A percentile compares a stretch with the other conserved stretches of the same genome.
phyloP scores from a whole-genome alignment of 2,888 invertebrate species.

The Cryptophagus acutangulus region DNA sequence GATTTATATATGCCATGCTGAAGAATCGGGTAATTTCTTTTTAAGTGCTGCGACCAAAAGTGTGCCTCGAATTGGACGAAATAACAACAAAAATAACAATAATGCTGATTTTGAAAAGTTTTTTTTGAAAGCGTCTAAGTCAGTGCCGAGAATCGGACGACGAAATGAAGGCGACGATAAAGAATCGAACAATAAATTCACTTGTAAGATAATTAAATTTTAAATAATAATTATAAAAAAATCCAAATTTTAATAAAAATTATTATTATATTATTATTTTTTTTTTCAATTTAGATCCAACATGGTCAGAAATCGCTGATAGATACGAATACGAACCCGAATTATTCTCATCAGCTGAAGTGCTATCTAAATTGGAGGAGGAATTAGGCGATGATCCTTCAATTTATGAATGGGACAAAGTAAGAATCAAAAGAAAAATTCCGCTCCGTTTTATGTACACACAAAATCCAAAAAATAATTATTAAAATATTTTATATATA shows the following conservation, averaged over 20 bases:
- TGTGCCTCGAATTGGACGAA: conserved; percentile 41
- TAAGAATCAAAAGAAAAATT: conserved; percentile 28
- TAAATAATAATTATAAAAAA: neutral
- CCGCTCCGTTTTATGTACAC: conserved; percentile 11
- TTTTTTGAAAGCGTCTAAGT: conserved; percentile 50
- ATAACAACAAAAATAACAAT: conserved; percentile 31
- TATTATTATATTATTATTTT: neutral
- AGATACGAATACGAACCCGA: conserved; percentile 43
- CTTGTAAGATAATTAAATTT: conserved; percentile 7
- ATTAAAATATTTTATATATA: neutral
- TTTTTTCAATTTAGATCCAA: conserved; percentile 31
- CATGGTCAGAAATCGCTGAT: conserved; percentile 42
- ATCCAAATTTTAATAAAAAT: neutral
- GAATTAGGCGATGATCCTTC: conserved; percentile 35
- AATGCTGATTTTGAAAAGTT: conserved; percentile 48
- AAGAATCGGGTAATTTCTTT: conserved; percentile 28
- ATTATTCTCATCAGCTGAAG: conserved; percentile 33
- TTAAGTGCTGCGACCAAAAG: conserved; percentile 45
- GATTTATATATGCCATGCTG: too few relatives aligned
- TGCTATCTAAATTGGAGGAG: conserved; percentile 30
- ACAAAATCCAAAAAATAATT: neutral
- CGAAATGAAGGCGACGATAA: conserved; percentile 35
- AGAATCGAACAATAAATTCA: neutral
- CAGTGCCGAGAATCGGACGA: conserved; percentile 49
- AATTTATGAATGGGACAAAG: conserved; percentile 33